A percentile compares a stretch with the other conserved stretches of the same genome.
phyloP scores from a whole-genome alignment of 2,888 invertebrate species.

The Steinernema hermaphroditum region DNA sequence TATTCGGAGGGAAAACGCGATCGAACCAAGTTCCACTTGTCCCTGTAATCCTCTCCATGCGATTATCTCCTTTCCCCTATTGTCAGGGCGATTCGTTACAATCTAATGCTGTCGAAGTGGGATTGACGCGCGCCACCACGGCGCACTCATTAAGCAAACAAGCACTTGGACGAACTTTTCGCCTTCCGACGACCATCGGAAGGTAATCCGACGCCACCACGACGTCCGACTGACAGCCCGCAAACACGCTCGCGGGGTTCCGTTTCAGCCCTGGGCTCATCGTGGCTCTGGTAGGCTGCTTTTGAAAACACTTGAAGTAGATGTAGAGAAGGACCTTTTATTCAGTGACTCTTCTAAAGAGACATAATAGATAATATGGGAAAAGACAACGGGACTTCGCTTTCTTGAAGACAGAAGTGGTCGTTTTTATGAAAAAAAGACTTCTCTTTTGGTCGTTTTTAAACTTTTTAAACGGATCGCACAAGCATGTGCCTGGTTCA shows the following conservation, averaged over 20 bases:
- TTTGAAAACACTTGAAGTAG: too few species aligned
- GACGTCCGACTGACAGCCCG: conserved; percentile 25
- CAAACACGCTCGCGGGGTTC: conserved; percentile 3
- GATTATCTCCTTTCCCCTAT: not conserved
- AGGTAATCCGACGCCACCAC: conserved; percentile 4
- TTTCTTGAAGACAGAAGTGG: too few species aligned
- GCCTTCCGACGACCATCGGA: not conserved
- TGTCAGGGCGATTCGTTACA: not conserved
- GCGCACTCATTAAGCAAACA: conserved; percentile 24
- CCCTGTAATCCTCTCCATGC: conserved; percentile 9
- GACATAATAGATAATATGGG: too few species aligned
- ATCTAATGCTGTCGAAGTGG: not conserved
- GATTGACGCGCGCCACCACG: not conserved
- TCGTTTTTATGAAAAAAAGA: too few species aligned
- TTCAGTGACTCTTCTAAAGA: too few species aligned
- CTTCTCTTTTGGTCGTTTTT: too few species aligned
- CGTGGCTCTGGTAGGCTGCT: too few species aligned
- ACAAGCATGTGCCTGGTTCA: too few species aligned
- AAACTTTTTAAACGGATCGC: too few species aligned
- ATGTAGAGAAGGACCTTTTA: too few species aligned
- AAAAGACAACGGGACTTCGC: too few species aligned
- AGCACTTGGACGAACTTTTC: conserved; percentile 6
- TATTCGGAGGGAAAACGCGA: not conserved
- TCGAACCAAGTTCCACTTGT: conserved; percentile 7
- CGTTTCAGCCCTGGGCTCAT: not conserved